Conservation (phyloP, 92 coral and sea anemone genomes). For the Heliopora coerulea region DNA sequence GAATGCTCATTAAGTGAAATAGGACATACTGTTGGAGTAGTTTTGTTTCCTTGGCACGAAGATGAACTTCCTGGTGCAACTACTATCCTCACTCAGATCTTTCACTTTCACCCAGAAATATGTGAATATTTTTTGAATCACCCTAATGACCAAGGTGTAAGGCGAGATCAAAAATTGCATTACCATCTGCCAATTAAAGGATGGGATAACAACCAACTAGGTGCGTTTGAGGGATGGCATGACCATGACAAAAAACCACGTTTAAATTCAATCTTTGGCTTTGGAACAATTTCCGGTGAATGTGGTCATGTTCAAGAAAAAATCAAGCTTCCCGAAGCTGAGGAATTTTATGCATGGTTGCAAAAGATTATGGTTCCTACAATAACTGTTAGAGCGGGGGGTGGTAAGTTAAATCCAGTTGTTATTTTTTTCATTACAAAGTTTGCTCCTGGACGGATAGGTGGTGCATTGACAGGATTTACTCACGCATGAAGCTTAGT, state of each 20-base stretch:
- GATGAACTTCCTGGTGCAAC: slow-evolving; percentile 5
- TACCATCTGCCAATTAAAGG: slow-evolving; percentile 1
- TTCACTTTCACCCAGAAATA: slow-evolving; percentile 38
- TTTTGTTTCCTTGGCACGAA: slow-evolving; percentile 34
- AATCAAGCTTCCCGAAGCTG: not conserved
- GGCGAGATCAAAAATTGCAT: not conserved
- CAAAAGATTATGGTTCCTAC: slow-evolving; percentile 31
- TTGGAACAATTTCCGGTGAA: not conserved
- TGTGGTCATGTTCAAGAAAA: too few relatives aligned
- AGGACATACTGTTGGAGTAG: slow-evolving; percentile 1
- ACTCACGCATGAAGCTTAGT: too few relatives aligned
- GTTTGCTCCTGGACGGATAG: slow-evolving; percentile 34
- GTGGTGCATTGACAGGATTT: too few relatives aligned
- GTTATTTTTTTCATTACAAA: slow-evolving; percentile 16
- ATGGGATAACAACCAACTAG: not conserved
- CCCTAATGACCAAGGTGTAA: not conserved
- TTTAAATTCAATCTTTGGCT: slow-evolving; percentile 19
- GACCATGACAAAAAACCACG: slow-evolving; percentile 18
- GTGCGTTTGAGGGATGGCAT: too few relatives aligned
- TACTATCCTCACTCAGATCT: not conserved
- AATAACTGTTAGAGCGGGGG: slow-evolving; percentile 8
- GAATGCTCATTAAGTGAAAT: slow-evolving; percentile 29
- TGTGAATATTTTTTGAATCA: not conserved
- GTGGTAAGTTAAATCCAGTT: slow-evolving; percentile 22
- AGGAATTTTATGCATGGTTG: slow-evolving; percentile 13